Percentiles rank a stretch among this genome's conserved stretches.
These are phyloP conservation scores for Numida meleagris DNA, from an alignment of 2,113 vertebrate species.

Conservation along the genomic window DNA sequence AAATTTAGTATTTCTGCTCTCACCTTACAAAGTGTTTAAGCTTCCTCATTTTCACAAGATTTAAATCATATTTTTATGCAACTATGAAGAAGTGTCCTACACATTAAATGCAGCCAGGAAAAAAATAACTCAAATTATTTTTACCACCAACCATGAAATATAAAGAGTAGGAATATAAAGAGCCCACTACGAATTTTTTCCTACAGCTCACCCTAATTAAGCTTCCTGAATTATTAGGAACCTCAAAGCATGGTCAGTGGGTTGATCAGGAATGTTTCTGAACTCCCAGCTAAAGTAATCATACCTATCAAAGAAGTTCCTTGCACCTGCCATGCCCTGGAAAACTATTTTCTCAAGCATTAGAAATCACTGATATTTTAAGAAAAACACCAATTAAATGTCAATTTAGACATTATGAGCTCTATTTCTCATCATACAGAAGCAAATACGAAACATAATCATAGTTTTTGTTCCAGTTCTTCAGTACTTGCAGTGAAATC, in stretches of 20 bases:
- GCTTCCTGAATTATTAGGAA: not conserved
- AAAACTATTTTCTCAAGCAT: not conserved
- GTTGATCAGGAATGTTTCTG: not conserved
- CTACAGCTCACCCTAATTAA: not conserved
- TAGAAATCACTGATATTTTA: not conserved
- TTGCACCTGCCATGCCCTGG: not conserved
- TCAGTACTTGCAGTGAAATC: slow-evolving; percentile 30
- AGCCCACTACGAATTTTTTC: not conserved
- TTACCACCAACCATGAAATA: not conserved
- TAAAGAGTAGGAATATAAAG: not conserved
- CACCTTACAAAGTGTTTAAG: slow-evolving; percentile 16
- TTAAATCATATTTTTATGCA: slow-evolving; percentile 40
- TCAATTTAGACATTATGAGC: not conserved
- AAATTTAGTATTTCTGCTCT: slow-evolving; percentile 39
- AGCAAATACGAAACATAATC: not conserved
- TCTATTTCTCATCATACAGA: not conserved
- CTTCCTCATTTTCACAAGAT: slow-evolving; percentile 9
- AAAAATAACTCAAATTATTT: not conserved
- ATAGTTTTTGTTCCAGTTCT: not conserved
- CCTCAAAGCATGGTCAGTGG: not conserved
- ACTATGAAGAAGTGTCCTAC: not conserved
- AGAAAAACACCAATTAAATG: not conserved
- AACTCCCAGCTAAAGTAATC: not conserved
- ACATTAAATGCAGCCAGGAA: not conserved
- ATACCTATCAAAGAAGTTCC: not conserved